Base-by-base conservation (phyloP, 53 echinoderm and acorn worm species). In the Stichopus horrens region DNA sequence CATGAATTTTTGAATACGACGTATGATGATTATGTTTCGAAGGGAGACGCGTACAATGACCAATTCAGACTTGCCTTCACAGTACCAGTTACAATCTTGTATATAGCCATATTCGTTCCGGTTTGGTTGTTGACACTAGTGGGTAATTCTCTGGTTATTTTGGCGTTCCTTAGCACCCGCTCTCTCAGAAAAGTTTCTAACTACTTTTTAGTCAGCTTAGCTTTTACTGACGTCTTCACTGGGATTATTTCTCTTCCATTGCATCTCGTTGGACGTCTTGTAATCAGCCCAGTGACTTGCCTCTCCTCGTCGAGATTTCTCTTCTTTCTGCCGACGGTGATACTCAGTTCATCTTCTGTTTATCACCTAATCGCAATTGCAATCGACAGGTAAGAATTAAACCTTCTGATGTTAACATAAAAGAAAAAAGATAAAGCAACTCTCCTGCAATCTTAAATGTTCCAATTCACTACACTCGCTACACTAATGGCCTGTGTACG, bases 341-440 rank as follows among this genome's bases (percentile, higher is more conserved):
- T 75, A 18, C 75, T 75, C 75, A 83, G 58, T 9, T 57, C 57
- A 22, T 58, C 83, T 10, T 83, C 83, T 6, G 83, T 22, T 14
- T 83, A 83, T 37, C 83, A 83, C 63, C 59, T 83, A 10, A 59
- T 83, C 2, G 83, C 83, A 4, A 83, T 83, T 63, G 83, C 83
- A 20, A 83, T 83, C 19, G 83, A 83, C 65, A 83, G 83, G 83
- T 83, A 83, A 63, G 63, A 63, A 13, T 63, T 13, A 37, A 37
- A 37, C 37, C 37, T 37, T 37, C 0, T 37, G 37, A 37, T 37
- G 37, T 37, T 37, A 37, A n/a, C n/a, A n/a, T n/a, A n/a, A n/a
- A n/a, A 37, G 37, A 37, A 37, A 2, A 37, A 37, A 37, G 37
- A 37, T 37, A 37, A 37, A 37, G 37, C 37, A 37, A 37, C 37